These are phyloP conservation scores for Orientallactaga sibirica DNA, from an alignment of 2,797 vertebrate genomes.

Conservation along the genomic window DNA sequence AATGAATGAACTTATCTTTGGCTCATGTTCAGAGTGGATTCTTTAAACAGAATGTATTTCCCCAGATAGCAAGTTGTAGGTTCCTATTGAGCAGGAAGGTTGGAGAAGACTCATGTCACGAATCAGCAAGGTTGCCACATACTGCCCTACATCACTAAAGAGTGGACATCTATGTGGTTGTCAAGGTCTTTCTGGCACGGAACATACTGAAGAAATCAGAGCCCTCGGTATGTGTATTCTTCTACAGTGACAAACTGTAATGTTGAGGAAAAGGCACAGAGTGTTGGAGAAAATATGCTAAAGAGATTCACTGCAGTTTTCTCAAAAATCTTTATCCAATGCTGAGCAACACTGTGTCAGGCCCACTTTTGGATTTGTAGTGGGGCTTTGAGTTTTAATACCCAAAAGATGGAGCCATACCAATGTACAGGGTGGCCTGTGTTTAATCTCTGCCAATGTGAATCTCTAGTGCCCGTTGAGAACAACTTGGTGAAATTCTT, in stretches of 20 bases:
- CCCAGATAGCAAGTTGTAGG: not conserved
- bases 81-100: not conserved
- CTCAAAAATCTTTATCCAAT: not conserved
- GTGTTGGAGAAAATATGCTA: not conserved
- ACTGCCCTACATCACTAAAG: not conserved
- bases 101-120: not conserved
- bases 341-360: not conserved
- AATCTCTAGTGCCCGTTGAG: not conserved
- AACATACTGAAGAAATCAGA: not conserved
- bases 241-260: not conserved
- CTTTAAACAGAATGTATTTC: not conserved
- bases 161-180: accelerated
- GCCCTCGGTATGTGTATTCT: not conserved
- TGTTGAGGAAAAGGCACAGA: not conserved
- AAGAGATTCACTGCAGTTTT: not conserved
- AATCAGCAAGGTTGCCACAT: not conserved
- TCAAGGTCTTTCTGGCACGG: not conserved
- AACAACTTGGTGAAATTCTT: not conserved
- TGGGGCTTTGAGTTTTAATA: not conserved
- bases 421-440: not conserved
- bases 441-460: not conserved
- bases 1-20: not conserved
- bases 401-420: not conserved
- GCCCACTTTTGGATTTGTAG: not conserved
- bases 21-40: not conserved